phyloP scores from a whole-genome alignment of 2,888 invertebrate species.

The Rhopalosiphum nymphaeae region DNA sequence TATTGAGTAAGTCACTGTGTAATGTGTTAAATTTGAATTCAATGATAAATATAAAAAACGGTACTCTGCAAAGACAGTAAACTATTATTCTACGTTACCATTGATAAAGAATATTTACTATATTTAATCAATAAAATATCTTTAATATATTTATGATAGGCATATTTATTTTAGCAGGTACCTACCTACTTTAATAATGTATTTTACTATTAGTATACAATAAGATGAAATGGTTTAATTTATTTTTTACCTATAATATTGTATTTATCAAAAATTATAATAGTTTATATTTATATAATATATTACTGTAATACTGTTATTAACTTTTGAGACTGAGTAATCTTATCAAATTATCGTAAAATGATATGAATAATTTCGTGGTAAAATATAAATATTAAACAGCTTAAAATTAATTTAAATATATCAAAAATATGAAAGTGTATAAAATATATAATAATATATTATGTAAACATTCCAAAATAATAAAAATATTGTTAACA shows the following conservation, averaged over 20 bases:
- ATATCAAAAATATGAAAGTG: too few species aligned
- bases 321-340: not conserved
- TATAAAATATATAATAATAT: not conserved
- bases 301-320: too few species aligned
- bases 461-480: not conserved
- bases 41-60: too few species aligned
- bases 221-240: not conserved
- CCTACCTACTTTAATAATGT: not conserved
- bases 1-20: too few species aligned
- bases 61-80: not conserved
- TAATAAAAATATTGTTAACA: not conserved
- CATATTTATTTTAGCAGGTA: too few species aligned
- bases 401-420: too few species aligned
- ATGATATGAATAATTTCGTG: not conserved
- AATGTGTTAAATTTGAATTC: too few species aligned
- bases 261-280: not conserved
- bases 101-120: too few species aligned
- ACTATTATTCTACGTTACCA: too few species aligned
- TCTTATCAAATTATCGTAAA: too few species aligned
- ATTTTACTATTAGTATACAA: not conserved
- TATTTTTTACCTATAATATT: not conserved
- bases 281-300: not conserved
- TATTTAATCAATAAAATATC: too few species aligned
- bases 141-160: too few species aligned
- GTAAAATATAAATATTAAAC: not conserved